These are phyloP conservation scores for Periplaneta americana DNA, from an alignment of 1,140 invertebrate species.

Conservation along the genomic window DNA sequence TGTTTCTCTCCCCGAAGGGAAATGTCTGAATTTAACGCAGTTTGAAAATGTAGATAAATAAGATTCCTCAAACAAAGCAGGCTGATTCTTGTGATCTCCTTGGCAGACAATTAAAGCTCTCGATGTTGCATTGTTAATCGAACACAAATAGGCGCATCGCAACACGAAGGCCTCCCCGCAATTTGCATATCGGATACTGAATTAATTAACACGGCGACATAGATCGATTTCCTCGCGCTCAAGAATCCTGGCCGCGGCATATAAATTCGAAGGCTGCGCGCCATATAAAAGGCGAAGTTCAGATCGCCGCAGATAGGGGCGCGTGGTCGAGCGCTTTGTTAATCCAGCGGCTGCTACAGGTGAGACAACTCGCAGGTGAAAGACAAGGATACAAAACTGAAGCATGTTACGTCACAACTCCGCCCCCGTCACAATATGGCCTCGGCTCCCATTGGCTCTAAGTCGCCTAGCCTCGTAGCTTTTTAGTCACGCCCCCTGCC, in stretches of 20 bases:
- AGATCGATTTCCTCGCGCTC: background rate
- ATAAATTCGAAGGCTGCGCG: background rate
- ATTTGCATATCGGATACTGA: background rate
- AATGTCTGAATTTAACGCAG: too few relatives aligned
- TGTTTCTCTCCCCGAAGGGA: too few relatives aligned
- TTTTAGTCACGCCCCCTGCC: conserved; percentile 12
- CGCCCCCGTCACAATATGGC: conserved; percentile 9
- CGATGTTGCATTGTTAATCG: too few relatives aligned
- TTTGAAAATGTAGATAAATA: too few relatives aligned
- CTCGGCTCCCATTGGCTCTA: conserved; percentile 4
- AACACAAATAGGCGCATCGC: too few relatives aligned
- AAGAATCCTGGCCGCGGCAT: background rate
- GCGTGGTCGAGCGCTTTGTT: background rate
- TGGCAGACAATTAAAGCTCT: too few relatives aligned
- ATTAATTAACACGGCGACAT: background rate
- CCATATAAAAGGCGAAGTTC: background rate
- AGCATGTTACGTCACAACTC: conserved; percentile 10
- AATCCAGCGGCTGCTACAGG: background rate
- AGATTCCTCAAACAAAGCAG: too few relatives aligned
- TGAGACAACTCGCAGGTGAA: background rate
- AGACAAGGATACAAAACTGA: background rate
- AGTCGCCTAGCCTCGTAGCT: conserved; percentile 1
- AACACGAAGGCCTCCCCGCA: too few relatives aligned
- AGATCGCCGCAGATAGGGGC: background rate
- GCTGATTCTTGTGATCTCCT: too few relatives aligned